Base-by-base conservation (phyloP, 2,113 vertebrate genomes). In the Polypterus senegalus region DNA sequence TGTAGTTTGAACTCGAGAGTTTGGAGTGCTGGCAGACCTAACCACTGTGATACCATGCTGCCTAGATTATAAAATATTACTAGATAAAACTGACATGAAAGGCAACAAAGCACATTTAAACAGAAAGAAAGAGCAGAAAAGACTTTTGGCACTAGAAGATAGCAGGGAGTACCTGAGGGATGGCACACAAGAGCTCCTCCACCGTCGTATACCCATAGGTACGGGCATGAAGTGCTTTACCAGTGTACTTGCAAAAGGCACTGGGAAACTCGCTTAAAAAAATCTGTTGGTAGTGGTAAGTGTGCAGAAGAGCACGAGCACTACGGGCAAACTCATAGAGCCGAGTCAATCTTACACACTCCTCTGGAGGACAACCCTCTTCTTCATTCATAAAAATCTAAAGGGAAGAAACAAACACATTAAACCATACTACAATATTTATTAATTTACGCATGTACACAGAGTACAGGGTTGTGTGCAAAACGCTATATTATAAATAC, bases 231-330 rank as follows among this genome's bases (percentile, higher is more conserved):
- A 97, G 80, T 54, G 73, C 71, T 70, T 82, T 82, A 66, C 92
- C 90, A 2, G 87, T 91, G 65, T 92, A 97, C 73, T 97, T 97
- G 79, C 73, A 80, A 45, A 94, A 99, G 9, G 92, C 92, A 46
- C 77, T 65, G 4, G 83, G 76, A 73, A 99, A 99, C 67, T 99
- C 96, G 0, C 90, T 90, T 62, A 99, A 84, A 76, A 97, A 99
- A 72, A 99, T 93, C 79, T 99, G 96, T 76, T 97, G 92, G 77
- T 98, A 97, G 66, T 99, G 96, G 72, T 98, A 98, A 4, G 96
- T 99, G 69, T 93, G 93, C 62, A 99, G 91, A 63, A 99, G 76
- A 4, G 87, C 88, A 0, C 94, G 87, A 0, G 97, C 87, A 1
- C 87, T 88, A 60, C 94, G 89, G 47, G 95, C 95, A 73, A 99